Evolutionary conservation across 2,113 vertebrate species (phyloP), one percentile per base, ranked within the genome.

Genomic region (Lagopus muta): DNA sequence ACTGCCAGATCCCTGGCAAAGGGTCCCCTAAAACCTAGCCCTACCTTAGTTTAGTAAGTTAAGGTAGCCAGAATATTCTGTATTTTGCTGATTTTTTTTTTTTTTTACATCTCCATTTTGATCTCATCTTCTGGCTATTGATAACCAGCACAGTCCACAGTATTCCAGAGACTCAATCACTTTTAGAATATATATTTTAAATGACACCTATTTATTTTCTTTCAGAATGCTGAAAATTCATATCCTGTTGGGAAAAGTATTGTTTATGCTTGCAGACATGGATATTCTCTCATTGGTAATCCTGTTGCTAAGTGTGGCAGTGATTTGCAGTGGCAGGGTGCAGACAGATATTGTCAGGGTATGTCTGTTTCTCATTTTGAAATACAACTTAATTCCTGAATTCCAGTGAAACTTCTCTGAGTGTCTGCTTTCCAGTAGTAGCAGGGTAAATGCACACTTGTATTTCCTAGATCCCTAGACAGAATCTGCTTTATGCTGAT

Each of bases 171-270:
- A 8, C 20, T 69, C 17, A 11, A 2, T 77, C 5, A 6, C 64
- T 88, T 34, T 67, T 65, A 27, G 27, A 43, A 28, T 42, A 28
- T 38, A 19, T 18, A 54, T 65, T 11, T n/a, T 88, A 73, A 88
- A 79, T 72, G 48, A 82, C 22, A 72, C 40, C 19, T 86, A 13
- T 65, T 82, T 8, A 2, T 86, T 96, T 93, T 78, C 45, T 97
- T 97, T 82, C 93, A 98, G 98, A 96, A 95, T 88, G 84, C 96
- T 90, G 97, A 67, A 69, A 69, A 91, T 24, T 82, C 8, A 8
- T 98, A 99, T 86, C 81, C 97, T 71, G 97, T 98, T 66, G 98
- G 99, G 28, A 98, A 95, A 97, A 98, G 28, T 6, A 96, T 99
- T 69, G 50, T 98, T n/a, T 99, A 99, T 82, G 89, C 97, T 82